A percentile compares a stretch with the other conserved stretches of the same genome.
These are phyloP conservation scores for Paratilapia polleni DNA, from an alignment of 2,113 vertebrate species.

Conservation along the genomic window DNA sequence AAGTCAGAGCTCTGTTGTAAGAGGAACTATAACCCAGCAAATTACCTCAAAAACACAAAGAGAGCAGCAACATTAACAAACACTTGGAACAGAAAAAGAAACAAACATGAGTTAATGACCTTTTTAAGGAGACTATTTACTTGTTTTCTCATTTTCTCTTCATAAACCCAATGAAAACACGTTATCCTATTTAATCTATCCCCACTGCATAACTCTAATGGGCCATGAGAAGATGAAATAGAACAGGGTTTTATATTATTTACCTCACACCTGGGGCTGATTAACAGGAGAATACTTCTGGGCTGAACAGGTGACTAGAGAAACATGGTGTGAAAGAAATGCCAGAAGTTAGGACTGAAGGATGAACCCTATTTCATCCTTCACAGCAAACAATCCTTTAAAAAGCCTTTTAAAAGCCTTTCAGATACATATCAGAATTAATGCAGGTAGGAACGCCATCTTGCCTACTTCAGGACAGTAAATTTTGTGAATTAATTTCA, in stretches of 20 bases:
- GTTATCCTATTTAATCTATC: not conserved
- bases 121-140: constrained; percentile 36
- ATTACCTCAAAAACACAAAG: constrained; percentile 75
- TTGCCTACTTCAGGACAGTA: not conserved
- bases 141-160: constrained; percentile 55
- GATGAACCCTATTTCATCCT: not conserved
- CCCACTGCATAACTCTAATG: not conserved
- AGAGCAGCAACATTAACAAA: constrained; percentile 63
- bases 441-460: not conserved
- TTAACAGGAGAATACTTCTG: constrained; percentile 3
- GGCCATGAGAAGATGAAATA: constrained; percentile 34
- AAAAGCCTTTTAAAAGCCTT: not conserved
- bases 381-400: not conserved
- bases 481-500: constrained; percentile 12
- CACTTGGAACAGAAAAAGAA: constrained; percentile 50
- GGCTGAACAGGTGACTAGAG: not conserved
- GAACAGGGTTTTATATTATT: not conserved
- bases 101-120: constrained; percentile 58
- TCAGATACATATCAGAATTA: not conserved
- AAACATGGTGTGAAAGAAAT: not conserved
- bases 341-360: not conserved
- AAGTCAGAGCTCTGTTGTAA: constrained; percentile 70
- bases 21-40: constrained; percentile 62
- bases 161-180: constrained; percentile 21
- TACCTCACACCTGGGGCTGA: not conserved